Percentiles rank a stretch among this genome's conserved stretches.
These are phyloP conservation scores for Delia radicum DNA, from an alignment of 1,140 invertebrate species.

Conservation along the genomic window DNA sequence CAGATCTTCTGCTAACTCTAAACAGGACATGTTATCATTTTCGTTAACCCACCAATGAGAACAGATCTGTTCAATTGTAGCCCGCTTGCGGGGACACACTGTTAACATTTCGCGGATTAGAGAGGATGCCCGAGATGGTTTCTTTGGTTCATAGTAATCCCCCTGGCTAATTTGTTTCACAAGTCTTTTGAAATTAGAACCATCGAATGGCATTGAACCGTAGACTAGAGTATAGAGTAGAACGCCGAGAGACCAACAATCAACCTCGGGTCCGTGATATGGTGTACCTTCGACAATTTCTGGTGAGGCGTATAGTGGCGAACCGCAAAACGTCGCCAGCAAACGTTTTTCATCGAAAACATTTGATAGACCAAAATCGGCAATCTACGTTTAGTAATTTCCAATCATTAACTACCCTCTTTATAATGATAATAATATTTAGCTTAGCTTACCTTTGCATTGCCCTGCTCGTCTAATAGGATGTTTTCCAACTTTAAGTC, in stretches of 20 bases:
- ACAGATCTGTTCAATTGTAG: constrained; percentile 92
- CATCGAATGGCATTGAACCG: constrained; percentile 99
- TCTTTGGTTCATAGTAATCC: constrained; percentile 95
- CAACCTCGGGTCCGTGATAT: constrained; percentile 95
- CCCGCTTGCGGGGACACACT: constrained; percentile 83
- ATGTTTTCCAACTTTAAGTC: constrained; percentile 99
- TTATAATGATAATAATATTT: background rate
- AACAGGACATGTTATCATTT: constrained; percentile 78
- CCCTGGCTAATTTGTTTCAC: constrained; percentile 96
- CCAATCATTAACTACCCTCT: background rate
- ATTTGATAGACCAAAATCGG: constrained; percentile 98
- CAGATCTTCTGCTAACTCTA: constrained; percentile 83
- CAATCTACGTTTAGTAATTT: constrained; percentile 69
- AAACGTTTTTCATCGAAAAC: constrained; percentile 90
- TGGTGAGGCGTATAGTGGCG: constrained; percentile 96
- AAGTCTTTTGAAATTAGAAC: constrained; percentile 94
- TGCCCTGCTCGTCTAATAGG: constrained; percentile 89
- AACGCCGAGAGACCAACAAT: constrained; percentile 96
- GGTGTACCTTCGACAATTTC: constrained; percentile 98
- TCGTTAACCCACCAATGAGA: constrained; percentile 93
- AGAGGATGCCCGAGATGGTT: constrained; percentile 91
- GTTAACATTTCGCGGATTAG: constrained; percentile 93
- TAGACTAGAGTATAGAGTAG: constrained; percentile 97
- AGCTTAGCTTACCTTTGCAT: constrained; percentile 79
- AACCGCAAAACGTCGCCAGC: constrained; percentile 95